Conservation (phyloP, 2,113 vertebrate genomes). For the Scomber scombrus region DNA sequence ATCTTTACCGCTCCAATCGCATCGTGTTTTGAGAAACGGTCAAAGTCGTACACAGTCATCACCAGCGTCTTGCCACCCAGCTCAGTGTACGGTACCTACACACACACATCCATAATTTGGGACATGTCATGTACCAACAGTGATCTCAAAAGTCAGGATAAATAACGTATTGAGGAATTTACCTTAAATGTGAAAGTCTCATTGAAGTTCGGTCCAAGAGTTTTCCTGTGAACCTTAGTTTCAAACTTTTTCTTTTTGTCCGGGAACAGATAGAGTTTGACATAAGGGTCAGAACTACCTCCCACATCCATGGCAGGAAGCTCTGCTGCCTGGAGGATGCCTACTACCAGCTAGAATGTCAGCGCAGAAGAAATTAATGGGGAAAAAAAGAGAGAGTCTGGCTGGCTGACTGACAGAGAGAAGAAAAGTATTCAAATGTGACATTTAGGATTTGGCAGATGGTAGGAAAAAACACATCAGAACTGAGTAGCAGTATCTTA, state of each 20-base stretch:
- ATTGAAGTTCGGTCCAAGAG: slow-evolving; percentile 90
- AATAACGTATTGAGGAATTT: not conserved
- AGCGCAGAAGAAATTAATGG: slow-evolving; percentile 13
- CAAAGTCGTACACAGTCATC: slow-evolving; percentile 96
- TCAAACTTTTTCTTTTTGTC: slow-evolving; percentile 93
- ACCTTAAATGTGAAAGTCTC: slow-evolving; percentile 94
- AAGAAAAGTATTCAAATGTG: slow-evolving; percentile 20
- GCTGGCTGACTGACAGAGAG: slow-evolving; percentile 10
- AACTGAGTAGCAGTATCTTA: slow-evolving; percentile 67
- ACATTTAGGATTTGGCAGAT: slow-evolving; percentile 48
- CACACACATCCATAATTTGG: not conserved
- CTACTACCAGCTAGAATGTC: slow-evolving; percentile 81
- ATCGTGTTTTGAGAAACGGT: slow-evolving; percentile 97
- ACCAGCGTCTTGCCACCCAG: slow-evolving; percentile 95
- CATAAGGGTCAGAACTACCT: slow-evolving; percentile 92
- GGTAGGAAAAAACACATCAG: slow-evolving; percentile 10
- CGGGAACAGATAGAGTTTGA: slow-evolving; percentile 90
- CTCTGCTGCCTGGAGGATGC: slow-evolving; percentile 88
- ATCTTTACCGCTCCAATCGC: slow-evolving; percentile 96
- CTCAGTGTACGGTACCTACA: slow-evolving; percentile 93
- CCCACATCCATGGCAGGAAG: slow-evolving; percentile 92
- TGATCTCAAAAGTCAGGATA: not conserved
- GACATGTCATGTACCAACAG: not conserved
- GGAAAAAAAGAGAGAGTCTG: slow-evolving; percentile 13
- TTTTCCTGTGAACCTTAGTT: slow-evolving; percentile 93